Conservation (phyloP, 2,113 vertebrate species). For the Centropristis striata region DNA sequence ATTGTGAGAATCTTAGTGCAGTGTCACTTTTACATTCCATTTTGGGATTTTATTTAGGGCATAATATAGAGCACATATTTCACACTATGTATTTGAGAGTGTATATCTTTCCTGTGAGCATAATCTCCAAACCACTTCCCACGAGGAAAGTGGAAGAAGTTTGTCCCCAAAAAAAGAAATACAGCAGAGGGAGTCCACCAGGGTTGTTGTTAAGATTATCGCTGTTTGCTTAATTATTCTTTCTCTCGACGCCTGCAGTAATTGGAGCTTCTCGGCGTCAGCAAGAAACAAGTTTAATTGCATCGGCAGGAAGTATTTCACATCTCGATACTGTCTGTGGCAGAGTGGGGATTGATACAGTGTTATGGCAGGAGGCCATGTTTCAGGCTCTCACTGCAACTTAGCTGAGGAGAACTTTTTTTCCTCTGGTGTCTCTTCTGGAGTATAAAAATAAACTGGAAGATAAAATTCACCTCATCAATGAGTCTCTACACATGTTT, state of each 20-base stretch:
- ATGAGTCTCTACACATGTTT: conserved; percentile 7
- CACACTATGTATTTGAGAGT: no score
- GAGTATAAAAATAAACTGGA: background rate
- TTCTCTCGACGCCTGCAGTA: conserved; percentile 56
- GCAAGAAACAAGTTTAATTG: conserved; percentile 55
- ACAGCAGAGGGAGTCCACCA: conserved; percentile 6
- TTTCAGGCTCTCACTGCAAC: conserved; percentile 9
- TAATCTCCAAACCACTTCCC: background rate
- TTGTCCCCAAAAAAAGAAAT: background rate
- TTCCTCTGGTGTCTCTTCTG: background rate
- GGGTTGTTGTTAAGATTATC: conserved; percentile 22
- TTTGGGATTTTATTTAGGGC: no score
- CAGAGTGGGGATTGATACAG: background rate
- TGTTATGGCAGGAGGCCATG: conserved; percentile 5
- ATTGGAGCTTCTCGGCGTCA: conserved; percentile 58
- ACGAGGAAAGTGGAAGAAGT: background rate
- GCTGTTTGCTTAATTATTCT: conserved; percentile 52
- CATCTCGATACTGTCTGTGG: conserved; percentile 13
- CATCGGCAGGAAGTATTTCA: conserved; percentile 56
- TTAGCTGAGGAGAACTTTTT: background rate
- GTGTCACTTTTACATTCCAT: no score
- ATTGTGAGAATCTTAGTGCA: no score
- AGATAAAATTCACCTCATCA: conserved; percentile 7
- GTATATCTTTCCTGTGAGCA: no score
- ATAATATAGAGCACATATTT: no score